Percentiles rank a stretch among this genome's conserved stretches.
Conservation (phyloP, 2,888 invertebrate species). For the Antheraea yamamai region DNA sequence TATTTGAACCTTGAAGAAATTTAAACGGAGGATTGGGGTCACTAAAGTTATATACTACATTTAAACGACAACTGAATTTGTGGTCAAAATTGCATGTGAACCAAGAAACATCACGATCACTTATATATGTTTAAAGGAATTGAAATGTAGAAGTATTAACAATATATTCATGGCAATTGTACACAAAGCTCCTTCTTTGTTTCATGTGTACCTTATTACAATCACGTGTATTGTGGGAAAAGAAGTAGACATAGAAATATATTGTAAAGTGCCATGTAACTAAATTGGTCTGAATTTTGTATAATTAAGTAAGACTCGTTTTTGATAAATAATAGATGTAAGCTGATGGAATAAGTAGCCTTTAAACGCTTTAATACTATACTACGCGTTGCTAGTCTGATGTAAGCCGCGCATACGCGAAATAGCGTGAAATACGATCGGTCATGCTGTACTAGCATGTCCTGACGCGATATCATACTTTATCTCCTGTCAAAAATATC, state of each 20-base stretch:
- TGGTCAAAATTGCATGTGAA: not conserved
- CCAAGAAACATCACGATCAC: not conserved
- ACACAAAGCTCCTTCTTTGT: not conserved
- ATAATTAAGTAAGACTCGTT: not conserved
- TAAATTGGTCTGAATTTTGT: too few species aligned
- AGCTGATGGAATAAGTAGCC: too few species aligned
- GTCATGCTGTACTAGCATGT: too few species aligned
- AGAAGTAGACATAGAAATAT: not conserved
- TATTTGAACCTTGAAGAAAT: not conserved
- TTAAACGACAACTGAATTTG: not conserved
- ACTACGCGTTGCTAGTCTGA: too few species aligned
- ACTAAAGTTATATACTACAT: not conserved
- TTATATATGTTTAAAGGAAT: not conserved
- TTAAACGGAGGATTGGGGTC: not conserved
- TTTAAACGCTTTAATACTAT: too few species aligned
- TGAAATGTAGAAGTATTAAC: not conserved
- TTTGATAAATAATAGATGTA: not conserved
- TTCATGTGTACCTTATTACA: not conserved
- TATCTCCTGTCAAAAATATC: too few species aligned
- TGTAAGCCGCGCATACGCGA: too few species aligned
- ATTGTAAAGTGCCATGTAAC: not conserved
- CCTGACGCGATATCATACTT: too few species aligned
- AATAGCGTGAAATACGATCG: too few species aligned
- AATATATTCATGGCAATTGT: not conserved
- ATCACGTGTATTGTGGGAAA: not conserved